These are phyloP conservation scores for Pseudomugil tenellus DNA, from an alignment of 2,797 vertebrate genomes.

Conservation along the genomic window DNA sequence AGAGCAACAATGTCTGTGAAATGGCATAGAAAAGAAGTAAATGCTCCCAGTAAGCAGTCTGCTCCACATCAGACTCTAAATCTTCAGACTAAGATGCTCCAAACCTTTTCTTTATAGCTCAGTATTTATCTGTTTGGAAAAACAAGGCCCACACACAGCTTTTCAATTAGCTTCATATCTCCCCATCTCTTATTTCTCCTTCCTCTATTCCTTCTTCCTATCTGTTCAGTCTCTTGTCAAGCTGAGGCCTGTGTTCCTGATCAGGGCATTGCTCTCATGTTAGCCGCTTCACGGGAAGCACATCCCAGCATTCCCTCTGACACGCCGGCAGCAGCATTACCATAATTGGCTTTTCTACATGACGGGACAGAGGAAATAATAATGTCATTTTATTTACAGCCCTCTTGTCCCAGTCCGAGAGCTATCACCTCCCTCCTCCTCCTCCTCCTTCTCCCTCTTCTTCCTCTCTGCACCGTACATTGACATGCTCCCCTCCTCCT, in stretches of 20 bases:
- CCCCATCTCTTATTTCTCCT: conserved; percentile 13
- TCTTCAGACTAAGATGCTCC: conserved; percentile 10
- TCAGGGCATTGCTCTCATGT: conserved; percentile 89
- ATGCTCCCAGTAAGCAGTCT: conserved; percentile 14
- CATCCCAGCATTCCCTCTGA: conserved; percentile 97
- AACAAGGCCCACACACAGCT: conserved; percentile 57
- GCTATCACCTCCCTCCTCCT: conserved; percentile 88
- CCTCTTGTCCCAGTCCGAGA: conserved; percentile 86
- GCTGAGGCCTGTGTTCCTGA: conserved; percentile 75
- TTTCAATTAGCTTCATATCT: conserved; percentile 49
- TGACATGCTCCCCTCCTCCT: conserved; percentile 54
- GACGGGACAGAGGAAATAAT: conserved; percentile 99
- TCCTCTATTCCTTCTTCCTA: conserved; percentile 38
- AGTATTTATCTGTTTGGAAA: conserved; percentile 56
- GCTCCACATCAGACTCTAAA: neutral
- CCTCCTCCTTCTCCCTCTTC: conserved; percentile 20
- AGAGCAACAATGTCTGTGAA: neutral
- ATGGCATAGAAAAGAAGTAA: neutral
- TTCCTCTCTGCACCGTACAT: conserved; percentile 60
- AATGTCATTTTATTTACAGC: conserved; percentile 99
- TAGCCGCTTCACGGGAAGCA: conserved; percentile 91
- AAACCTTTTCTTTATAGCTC: conserved; percentile 34
- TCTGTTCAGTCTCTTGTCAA: conserved; percentile 73
- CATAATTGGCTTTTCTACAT: conserved; percentile 99
- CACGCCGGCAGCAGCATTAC: conserved; percentile 98